Evolutionary conservation across 2,113 vertebrate species (phyloP), one percentile per base, ranked within the genome.

Genomic region (Psittacula cyanocephala): DNA sequence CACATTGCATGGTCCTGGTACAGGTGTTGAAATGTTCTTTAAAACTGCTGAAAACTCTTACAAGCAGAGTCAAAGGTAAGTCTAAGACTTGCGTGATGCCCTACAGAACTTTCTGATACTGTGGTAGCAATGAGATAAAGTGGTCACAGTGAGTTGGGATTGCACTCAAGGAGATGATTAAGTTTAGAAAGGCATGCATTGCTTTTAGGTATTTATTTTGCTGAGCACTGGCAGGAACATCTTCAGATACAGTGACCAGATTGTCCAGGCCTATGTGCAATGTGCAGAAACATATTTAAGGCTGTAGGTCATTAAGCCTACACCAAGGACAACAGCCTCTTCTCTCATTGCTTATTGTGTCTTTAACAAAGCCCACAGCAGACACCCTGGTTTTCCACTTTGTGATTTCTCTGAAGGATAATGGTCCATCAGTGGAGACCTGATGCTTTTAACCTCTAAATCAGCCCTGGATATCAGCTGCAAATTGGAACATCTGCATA

Each of bases 1-100:
- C 23, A 10, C 2, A 0, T 2, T 50, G 37, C 24, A 43, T 4
- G 9, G 33, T 23, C 63, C 7, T 2, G 4, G 18, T 6, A 39
- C 27, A 39, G n/a, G 9, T 12, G 12, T 37, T 8, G 13, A 74
- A 82, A 41, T 1, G 13, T 7, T 50, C 33, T n/a, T 59, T 29
- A 19, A n/a, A 74, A 35, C 24, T 33, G 33, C 35, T 69, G 65
- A 60, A 85, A 62, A 47, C 47, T 43, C 49, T 65, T 31, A n/a
- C 2, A 1, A 57, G n/a, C 46, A 62, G 46, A 47, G 49, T 37
- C 35, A 52, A 22, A 81, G 22, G 20, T 10, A 57, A 33, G 20
- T 6, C 29, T 16, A 13, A 81, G 37, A 18, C 16, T 17, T 7
- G 23, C 13, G 25, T 17, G 8, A 75, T 28, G 47, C 29, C 35